Evolutionary conservation across 2,113 vertebrate species (phyloP).

Genomic region (Nannospalax galili): DNA sequence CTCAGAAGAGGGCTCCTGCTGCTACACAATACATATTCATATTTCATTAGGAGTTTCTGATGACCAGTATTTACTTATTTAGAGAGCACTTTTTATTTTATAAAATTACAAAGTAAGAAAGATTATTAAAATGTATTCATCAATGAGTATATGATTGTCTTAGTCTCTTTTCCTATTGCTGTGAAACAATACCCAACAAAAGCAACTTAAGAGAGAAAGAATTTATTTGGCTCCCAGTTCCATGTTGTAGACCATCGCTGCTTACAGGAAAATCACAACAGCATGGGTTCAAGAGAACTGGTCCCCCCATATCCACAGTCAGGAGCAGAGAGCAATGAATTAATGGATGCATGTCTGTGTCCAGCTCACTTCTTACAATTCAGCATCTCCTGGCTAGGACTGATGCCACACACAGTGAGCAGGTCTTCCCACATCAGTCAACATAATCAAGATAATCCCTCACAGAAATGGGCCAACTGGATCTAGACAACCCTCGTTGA

Average conservation of each 20-base stretch:
- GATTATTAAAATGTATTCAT: neutral
- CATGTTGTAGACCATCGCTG: neutral
- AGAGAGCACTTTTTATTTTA: neutral
- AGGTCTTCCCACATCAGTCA: neutral
- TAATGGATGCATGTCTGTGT: neutral
- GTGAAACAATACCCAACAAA: neutral
- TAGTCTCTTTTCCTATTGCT: neutral
- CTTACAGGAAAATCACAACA: too few species aligned
- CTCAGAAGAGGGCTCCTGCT: neutral
- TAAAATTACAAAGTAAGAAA: constrained; percentile 1
- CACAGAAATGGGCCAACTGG: too few species aligned
- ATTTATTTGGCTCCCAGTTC: neutral
- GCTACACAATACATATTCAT: neutral
- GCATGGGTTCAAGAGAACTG: neutral
- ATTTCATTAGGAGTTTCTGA: constrained; percentile 16
- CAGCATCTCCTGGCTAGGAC: neutral
- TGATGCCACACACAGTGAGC: neutral
- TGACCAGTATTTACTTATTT: neutral
- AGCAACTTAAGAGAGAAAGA: too few species aligned
- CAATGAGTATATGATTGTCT: neutral
- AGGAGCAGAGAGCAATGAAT: neutral
- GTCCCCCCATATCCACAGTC: neutral
- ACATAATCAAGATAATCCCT: neutral
- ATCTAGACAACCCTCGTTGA: neutral
- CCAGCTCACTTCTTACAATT: neutral